A percentile compares a stretch with the other conserved stretches of the same genome.
Conservation (phyloP, 2,113 vertebrate species). For the Proterorhinus semilunaris region DNA sequence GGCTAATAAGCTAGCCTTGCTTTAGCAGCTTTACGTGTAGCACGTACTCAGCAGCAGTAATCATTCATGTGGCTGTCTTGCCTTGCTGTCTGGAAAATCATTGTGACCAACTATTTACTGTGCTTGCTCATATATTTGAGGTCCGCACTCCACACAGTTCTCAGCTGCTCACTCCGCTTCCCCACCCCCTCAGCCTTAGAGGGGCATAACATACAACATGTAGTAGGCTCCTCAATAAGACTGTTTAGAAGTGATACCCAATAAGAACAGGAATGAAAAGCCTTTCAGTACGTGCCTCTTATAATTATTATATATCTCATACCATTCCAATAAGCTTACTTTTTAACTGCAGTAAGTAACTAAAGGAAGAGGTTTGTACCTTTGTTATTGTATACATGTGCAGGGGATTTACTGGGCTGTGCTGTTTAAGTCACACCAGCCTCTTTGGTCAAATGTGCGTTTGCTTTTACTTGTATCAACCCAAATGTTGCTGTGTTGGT, state of each 20-base stretch:
- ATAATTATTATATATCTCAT: too few relatives aligned
- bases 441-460: too few relatives aligned
- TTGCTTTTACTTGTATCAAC: not conserved
- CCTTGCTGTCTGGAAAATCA: not conserved
- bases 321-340: too few relatives aligned
- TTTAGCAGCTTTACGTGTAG: conserved; percentile 49
- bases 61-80: not conserved
- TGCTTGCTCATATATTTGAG: not conserved
- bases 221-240: too few relatives aligned
- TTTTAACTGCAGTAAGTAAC: not conserved
- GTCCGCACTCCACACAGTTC: not conserved
- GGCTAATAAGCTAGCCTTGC: conserved; percentile 56
- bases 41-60: conserved; percentile 37
- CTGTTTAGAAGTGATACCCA: too few relatives aligned
- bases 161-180: not conserved
- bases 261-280: too few relatives aligned
- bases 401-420: not conserved
- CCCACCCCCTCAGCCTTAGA: too few relatives aligned
- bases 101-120: not conserved
- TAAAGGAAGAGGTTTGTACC: not conserved
- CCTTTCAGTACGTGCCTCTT: too few relatives aligned
- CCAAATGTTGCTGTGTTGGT: conserved; percentile 23
- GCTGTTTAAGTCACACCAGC: not conserved
- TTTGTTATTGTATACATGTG: not conserved
- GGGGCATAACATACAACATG: too few relatives aligned